These are phyloP conservation scores for Fulmarus glacialis DNA, from an alignment of 2,113 vertebrate genomes.

Conservation along the genomic window DNA sequence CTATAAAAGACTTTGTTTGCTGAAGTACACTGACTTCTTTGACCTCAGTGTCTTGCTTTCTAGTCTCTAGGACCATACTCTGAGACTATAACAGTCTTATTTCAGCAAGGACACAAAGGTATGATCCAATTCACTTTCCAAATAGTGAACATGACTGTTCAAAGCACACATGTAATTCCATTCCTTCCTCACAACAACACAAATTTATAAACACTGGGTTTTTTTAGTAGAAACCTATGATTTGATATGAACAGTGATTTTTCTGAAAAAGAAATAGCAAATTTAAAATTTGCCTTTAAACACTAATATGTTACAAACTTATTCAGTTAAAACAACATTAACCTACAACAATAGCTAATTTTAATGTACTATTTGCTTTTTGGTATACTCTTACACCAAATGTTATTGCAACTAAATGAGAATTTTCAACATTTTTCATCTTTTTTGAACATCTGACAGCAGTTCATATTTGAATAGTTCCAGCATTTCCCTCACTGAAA, in stretches of 20 bases:
- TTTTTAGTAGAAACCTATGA: background rate
- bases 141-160: background rate
- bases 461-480: background rate
- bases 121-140: background rate
- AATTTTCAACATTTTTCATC: background rate
- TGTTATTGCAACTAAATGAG: background rate
- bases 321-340: background rate
- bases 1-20: background rate
- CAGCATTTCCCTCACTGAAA: background rate
- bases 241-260: background rate
- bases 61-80: background rate
- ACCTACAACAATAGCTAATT: background rate
- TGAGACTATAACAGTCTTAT: background rate
- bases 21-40: background rate
- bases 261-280: background rate
- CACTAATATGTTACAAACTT: background rate
- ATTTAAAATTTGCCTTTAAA: background rate
- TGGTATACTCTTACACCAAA: background rate
- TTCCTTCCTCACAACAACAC: background rate
- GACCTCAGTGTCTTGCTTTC: background rate
- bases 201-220: background rate
- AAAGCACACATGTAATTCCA: background rate
- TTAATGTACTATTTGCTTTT: background rate
- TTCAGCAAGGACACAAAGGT: background rate
- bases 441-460: background rate